Conservation (phyloP, 1,140 invertebrate genomes). For the Drosophila grimshawi region DNA sequence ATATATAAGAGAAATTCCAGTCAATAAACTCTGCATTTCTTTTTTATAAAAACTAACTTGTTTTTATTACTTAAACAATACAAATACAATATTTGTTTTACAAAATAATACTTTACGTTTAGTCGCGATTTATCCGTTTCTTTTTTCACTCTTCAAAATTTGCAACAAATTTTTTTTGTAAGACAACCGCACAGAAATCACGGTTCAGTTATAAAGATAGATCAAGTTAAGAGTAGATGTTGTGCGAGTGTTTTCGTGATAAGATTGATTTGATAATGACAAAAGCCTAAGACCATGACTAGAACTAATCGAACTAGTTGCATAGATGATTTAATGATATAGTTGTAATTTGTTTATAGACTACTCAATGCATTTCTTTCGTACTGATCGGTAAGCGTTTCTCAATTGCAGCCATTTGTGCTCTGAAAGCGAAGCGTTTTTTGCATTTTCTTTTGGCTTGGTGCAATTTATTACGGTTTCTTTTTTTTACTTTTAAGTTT, state of each 20-base stretch:
- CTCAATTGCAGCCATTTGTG: constrained; percentile 54
- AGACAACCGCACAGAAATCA: constrained; percentile 45
- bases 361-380: constrained; percentile 54
- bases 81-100: constrained; percentile 73
- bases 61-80: constrained; percentile 74
- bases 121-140: constrained; percentile 21
- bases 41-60: constrained; percentile 74
- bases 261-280: constrained; percentile 10
- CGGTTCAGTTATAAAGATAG: constrained; percentile 16
- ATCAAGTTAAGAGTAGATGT: constrained; percentile 7
- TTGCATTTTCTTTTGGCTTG: constrained; percentile 56
- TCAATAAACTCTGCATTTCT: background rate
- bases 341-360: constrained; percentile 24
- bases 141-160: constrained; percentile 30
- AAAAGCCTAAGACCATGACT: constrained; percentile 30
- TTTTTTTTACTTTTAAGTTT: background rate
- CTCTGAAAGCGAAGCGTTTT: constrained; percentile 68
- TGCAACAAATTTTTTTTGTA: constrained; percentile 44
- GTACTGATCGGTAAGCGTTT: constrained; percentile 81
- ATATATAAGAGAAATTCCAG: too few relatives aligned
- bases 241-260: constrained; percentile 38
- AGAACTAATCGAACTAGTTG: constrained; percentile 47
- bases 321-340: constrained; percentile 34
- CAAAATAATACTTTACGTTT: constrained; percentile 75
- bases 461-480: constrained; percentile 53